Evolutionary conservation across 2,888 invertebrate genomes (phyloP), one percentile per base, ranked within the genome.

Genomic region (Silvanus unidentatus): DNA sequence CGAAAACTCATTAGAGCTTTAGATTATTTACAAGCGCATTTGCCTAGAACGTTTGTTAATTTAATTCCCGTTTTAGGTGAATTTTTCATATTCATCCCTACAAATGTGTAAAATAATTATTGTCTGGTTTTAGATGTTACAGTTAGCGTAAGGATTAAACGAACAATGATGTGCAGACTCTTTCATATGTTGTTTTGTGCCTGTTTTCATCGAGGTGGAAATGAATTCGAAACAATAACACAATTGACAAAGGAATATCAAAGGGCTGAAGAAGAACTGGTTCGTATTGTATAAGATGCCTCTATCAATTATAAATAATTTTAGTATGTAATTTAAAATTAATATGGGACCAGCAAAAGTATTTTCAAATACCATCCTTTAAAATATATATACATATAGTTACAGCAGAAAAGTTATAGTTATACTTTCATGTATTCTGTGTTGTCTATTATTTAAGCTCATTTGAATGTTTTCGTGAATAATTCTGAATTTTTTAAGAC

Each of bases 171-270:
- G 79, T 86, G 86, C 59, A 77, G 79, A n/a, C 72, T 85, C 59
- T 75, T 86, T 68, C 85, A 86, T 66, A 74, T 81, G 48, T 70
- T 86, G 57, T 86, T 84, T 72, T 86, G 86, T 65, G 75, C 81
- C 40, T 86, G 86, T 68, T 83, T 85, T 73, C 85, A 86, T 46
- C 75, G 74, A 45, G 73, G 73, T 42, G 76, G 77, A 55, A 72
- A 77, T 44, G 75, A 74, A 50, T 76, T 84, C 63, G 68, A 73
- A 39, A 75, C 76, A 45, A 79, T 86, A 30, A 80, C 79, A 50
- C 69, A 71, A 36, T 75, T 82, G 70, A 76, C 82, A 0, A 65
- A 74, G 8, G 75, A 78, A 44, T 86, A 85, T 68, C 86, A 86
- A 69, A 74, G 76, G 54, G 82, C 83, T 0, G 83, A 82, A 63